Evolutionary conservation across 2,888 invertebrate species (phyloP), one percentile per base, ranked within the genome.

Genomic region (Drosophila diplacantha): DNA sequence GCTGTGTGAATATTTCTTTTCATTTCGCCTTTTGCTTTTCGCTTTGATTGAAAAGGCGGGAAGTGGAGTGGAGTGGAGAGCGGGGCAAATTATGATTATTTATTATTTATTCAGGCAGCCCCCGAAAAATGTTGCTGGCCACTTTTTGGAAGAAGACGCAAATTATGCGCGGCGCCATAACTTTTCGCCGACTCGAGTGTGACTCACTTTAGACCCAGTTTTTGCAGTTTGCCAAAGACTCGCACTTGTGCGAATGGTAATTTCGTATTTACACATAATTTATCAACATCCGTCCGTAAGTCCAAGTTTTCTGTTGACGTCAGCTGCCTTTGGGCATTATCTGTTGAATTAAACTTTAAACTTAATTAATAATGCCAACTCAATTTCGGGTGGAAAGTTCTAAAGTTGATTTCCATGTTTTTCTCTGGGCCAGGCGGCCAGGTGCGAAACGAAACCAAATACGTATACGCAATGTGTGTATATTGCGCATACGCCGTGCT

Each of bases 291-390:
- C 54, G 54, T 54, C 49, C 43, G 43, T 49, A 20, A 12, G 44
- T 39, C 47, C 44, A 37, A 59, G 43, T 52, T 49, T 37, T 60
- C 51, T 22, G 41, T 56, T 61, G 59, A 73, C 73, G 73, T 73
- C 72, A 69, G 24, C 4, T 29, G 20, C 20, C 18, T 12, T 41
- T 11, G 47, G 52, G 31, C 32, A 58, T 47, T 51, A 59, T 54
- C 57, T 64, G 44, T 31, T 31, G 31, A 71, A 69, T 66, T 72
- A 44, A 39, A 39, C 39, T 50, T 58, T 56, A 32, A 59, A 49
- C 29, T 59, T 79, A 81, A 77, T 77, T 79, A 79, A 75, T 79
- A 75, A 68, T 46, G 71, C 64, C 57, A 72, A 79, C 64, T 67
- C 65, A 9, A 38, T 34, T 61, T 75, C 69, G 73, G 72, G 62